These are phyloP conservation scores for Drosophila leonis DNA, from an alignment of 2,888 invertebrate species.

Conservation along the genomic window DNA sequence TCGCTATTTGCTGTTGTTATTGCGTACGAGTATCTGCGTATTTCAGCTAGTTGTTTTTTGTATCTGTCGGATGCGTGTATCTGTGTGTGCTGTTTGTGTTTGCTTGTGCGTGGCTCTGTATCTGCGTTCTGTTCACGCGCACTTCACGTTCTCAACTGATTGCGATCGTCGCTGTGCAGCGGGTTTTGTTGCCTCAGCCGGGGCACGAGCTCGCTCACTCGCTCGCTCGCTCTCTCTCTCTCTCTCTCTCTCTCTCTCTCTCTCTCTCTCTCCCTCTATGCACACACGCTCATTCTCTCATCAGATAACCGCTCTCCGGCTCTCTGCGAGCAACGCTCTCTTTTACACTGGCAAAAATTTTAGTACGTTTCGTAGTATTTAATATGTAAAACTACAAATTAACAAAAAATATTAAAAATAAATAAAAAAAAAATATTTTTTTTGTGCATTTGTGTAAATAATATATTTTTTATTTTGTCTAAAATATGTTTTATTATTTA, in stretches of 20 bases:
- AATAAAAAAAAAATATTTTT: background rate
- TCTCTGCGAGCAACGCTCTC: conserved; percentile 16
- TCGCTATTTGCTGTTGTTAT: conserved; percentile 37
- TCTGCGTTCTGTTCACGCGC: conserved; percentile 56
- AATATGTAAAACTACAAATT: background rate
- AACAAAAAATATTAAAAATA: background rate
- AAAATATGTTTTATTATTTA: background rate
- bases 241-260: conserved; percentile 3
- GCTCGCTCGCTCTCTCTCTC: background rate
- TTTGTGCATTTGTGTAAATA: no score
- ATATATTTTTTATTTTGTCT: background rate
- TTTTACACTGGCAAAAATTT: conserved; percentile 31
- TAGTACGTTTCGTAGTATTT: background rate
- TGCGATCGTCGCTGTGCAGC: conserved; percentile 65
- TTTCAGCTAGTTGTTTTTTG: conserved; percentile 31
- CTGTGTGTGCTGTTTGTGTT: background rate
- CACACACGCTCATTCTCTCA: conserved; percentile 11
- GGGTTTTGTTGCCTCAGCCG: conserved; percentile 69
- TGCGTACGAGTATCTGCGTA: conserved; percentile 58
- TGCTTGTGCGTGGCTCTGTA: background rate
- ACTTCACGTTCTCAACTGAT: conserved; percentile 72
- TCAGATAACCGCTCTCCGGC: conserved; percentile 16
- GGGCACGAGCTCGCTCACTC: conserved; percentile 12
- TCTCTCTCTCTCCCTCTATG: conserved; percentile 1
- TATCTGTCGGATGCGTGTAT: conserved; percentile 28